Percentiles rank a stretch among this genome's conserved stretches.
These are phyloP conservation scores for Petrocephalus microphthalmus DNA, from an alignment of 2,113 vertebrate species.

Conservation along the genomic window DNA sequence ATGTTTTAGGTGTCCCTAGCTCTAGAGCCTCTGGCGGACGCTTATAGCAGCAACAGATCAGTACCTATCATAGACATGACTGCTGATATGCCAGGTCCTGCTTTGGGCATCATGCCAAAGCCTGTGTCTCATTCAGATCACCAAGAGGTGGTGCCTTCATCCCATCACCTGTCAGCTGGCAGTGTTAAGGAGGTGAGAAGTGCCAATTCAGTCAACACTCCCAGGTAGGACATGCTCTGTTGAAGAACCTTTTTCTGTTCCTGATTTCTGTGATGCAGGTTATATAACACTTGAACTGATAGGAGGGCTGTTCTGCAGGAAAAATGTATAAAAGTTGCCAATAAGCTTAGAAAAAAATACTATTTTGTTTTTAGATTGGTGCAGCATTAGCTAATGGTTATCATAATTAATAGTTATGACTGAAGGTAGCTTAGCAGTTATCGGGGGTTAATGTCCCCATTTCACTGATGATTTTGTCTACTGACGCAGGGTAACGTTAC, in stretches of 20 bases:
- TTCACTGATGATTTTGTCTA: no score
- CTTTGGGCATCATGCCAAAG: slow-evolving; percentile 31
- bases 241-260: background rate
- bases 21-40: slow-evolving; percentile 75
- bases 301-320: no score
- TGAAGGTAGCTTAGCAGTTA: no score
- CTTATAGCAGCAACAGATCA: slow-evolving; percentile 64
- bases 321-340: no score
- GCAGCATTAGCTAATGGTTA: no score
- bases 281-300: background rate
- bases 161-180: slow-evolving; percentile 26
- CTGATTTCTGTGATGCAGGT: background rate
- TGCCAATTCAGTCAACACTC: slow-evolving; percentile 53
- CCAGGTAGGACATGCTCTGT: slow-evolving; percentile 59
- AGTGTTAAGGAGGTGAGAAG: slow-evolving; percentile 46
- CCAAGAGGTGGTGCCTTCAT: slow-evolving; percentile 34
- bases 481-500: no score
- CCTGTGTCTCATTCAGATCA: slow-evolving; percentile 34
- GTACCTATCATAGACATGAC: slow-evolving; percentile 50
- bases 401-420: no score
- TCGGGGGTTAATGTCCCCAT: no score
- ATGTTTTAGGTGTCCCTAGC: slow-evolving; percentile 70
- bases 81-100: slow-evolving; percentile 34
- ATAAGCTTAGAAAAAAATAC: no score
- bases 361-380: no score